Evolutionary conservation across 1,140 invertebrate species (phyloP), one percentile per base, ranked within the genome.

Genomic region (Temnothorax curvispinosus): DNA sequence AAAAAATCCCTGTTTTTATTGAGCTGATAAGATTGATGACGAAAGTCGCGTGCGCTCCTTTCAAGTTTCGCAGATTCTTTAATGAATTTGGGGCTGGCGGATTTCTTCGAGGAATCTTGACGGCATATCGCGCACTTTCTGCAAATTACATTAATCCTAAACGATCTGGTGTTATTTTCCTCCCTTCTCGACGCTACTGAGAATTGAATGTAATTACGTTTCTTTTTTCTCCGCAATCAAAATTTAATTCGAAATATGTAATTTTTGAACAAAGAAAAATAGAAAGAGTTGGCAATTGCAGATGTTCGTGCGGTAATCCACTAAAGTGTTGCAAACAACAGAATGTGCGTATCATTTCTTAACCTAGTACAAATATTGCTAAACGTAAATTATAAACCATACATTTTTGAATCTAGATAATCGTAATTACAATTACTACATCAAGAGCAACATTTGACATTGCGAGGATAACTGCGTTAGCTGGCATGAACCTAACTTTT

Each of bases 31-130:
- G 50, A 78, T 47, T 78, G 50, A 78, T 62, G 21, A 60, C 21
- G 27, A 60, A 67, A 60, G 15, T 81, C 21, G 54, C 80, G 54
- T 35, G 80, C 72, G 65, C 58, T 50, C 18, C 52, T n/a, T 47
- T 15, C 8, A 56, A 18, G 15, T 58, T 50, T 41, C 38, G 32
- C n/a, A 13, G 18, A 50, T 64, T 60, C 32, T 47, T 3, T 21
- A 18, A 50, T 74, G 21, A 60, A 84, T 82, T 50, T 15, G 35
- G 27, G 7, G 54, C n/a, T 27, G 35, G 8, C 18, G 11, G 5
- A 82, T 60, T 21, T 3, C 6, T 82, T 18, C 0, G 38, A 62
- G 69, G 41, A 84, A 75, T 50, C 4, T 27, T 38, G 27, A 54
- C 21, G 4, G 1, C 5, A 38, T 41, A 44, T 32, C 8, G 41